Evolutionary conservation across 1,140 invertebrate species (phyloP).

Genomic region (Drosophila elegans): DNA sequence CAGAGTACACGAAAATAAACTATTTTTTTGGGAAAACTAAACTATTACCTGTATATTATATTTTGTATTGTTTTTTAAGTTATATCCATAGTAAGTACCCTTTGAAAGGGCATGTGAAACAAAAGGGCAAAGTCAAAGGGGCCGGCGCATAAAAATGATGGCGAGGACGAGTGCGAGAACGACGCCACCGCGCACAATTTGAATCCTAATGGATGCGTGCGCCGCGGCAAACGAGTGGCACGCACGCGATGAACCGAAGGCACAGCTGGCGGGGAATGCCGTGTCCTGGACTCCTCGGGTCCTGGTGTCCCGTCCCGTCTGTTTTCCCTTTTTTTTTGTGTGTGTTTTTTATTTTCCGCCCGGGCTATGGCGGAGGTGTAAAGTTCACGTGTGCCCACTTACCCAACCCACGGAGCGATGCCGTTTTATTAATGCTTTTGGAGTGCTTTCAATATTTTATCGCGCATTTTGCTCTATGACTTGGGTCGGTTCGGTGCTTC

Average conservation of each 20-base stretch:
- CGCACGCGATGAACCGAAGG: constrained; percentile 68
- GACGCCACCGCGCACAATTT: constrained; percentile 70
- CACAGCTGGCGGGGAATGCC: constrained; percentile 38
- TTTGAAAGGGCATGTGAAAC: constrained; percentile 21
- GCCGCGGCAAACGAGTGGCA: constrained; percentile 69
- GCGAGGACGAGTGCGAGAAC: constrained; percentile 21
- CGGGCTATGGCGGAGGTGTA: constrained; percentile 65
- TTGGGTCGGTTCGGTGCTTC: constrained; percentile 28
- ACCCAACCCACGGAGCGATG: constrained; percentile 45
- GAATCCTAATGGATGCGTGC: constrained; percentile 82
- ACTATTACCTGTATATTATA: too few species aligned
- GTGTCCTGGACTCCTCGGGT: constrained; percentile 5
- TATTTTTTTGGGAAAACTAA: too few species aligned
- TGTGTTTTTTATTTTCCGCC: background rate
- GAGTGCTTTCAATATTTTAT: constrained; percentile 83
- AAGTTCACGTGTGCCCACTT: constrained; percentile 82
- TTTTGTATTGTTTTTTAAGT: background rate
- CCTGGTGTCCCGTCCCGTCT: constrained; percentile 5
- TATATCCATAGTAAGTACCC: background rate
- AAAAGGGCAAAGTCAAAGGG: constrained; percentile 62
- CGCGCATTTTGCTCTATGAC: constrained; percentile 66
- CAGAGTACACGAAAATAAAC: too few species aligned
- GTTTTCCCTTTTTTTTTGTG: background rate
- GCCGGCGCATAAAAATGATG: constrained; percentile 68
- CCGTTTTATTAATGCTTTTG: constrained; percentile 80